Percentiles rank a stretch among this genome's conserved stretches.
These are phyloP conservation scores for Sesamia nonagrioides DNA, from an alignment of 1,140 invertebrate genomes.

Conservation along the genomic window DNA sequence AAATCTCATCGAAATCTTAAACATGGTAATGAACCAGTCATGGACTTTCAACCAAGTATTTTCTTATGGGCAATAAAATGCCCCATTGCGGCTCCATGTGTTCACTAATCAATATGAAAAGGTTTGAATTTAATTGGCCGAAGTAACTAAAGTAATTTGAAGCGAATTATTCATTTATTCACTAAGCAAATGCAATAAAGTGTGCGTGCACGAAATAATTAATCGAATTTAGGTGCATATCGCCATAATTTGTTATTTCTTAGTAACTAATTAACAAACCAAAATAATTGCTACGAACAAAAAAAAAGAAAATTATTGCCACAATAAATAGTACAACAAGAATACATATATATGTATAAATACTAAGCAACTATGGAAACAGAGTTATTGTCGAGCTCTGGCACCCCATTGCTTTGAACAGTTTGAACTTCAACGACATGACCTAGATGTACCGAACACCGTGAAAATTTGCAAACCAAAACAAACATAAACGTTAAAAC, in stretches of 20 bases:
- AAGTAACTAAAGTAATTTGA: constrained; percentile 9
- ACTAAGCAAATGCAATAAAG: not conserved
- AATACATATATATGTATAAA: too few species aligned
- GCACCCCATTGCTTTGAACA: not conserved
- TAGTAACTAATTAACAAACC: constrained; percentile 7
- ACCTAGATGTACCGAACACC: constrained; percentile 56
- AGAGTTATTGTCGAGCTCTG: too few species aligned
- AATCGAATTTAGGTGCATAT: constrained; percentile 28
- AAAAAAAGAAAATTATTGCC: too few species aligned
- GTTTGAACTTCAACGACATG: constrained; percentile 5
- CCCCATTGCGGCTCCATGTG: not conserved
- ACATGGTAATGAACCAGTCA: not conserved
- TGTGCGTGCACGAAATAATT: constrained; percentile 26
- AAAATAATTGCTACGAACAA: not conserved
- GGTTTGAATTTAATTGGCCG: not conserved
- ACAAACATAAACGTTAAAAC: constrained; percentile 26
- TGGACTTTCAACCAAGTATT: not conserved
- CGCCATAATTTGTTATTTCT: constrained; percentile 12
- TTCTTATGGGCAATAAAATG: not conserved
- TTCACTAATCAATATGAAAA: constrained; percentile 5
- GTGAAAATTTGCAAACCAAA: constrained; percentile 45
- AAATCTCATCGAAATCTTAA: not conserved
- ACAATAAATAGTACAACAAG: too few species aligned
- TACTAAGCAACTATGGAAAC: too few species aligned
- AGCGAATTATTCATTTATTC: constrained; percentile 24